Percentiles rank a stretch among this genome's conserved stretches.
Conservation (phyloP, 2,888 invertebrate genomes). For the Eupithecia subumbrata region DNA sequence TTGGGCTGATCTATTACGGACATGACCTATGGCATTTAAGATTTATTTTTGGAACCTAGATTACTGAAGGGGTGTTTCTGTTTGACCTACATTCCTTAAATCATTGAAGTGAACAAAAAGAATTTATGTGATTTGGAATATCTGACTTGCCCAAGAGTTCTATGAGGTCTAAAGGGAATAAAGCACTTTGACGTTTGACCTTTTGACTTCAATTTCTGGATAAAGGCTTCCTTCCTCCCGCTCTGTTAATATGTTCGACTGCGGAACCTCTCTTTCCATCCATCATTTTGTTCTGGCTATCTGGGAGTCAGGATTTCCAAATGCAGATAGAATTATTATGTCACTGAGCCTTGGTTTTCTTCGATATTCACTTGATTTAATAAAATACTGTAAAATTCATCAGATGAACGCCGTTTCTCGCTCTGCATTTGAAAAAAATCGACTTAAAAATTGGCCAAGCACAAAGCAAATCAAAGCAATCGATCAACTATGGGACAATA, state of each 20-base stretch:
- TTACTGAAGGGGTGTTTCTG: not conserved
- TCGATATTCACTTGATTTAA: no score
- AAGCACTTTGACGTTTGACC: not conserved
- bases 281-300: not conserved
- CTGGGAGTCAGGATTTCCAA: no score
- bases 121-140: not conserved
- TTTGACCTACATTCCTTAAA: not conserved
- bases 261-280: not conserved
- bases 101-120: not conserved
- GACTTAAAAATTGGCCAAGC: no score
- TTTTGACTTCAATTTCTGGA: not conserved
- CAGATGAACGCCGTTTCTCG: no score
- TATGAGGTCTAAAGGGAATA: not conserved
- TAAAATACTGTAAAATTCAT: no score
- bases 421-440: no score
- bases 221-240: not conserved
- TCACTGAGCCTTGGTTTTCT: no score
- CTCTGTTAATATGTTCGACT: not conserved
- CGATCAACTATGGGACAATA: no score
- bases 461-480: no score
- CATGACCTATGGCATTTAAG: constrained; percentile 45
- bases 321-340: no score
- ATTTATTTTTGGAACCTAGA: constrained; percentile 31
- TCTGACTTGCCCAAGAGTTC: not conserved
- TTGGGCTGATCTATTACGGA: constrained; percentile 36